Conservation (phyloP, 1,140 invertebrate species). For the Caligus rogercresseyi region DNA sequence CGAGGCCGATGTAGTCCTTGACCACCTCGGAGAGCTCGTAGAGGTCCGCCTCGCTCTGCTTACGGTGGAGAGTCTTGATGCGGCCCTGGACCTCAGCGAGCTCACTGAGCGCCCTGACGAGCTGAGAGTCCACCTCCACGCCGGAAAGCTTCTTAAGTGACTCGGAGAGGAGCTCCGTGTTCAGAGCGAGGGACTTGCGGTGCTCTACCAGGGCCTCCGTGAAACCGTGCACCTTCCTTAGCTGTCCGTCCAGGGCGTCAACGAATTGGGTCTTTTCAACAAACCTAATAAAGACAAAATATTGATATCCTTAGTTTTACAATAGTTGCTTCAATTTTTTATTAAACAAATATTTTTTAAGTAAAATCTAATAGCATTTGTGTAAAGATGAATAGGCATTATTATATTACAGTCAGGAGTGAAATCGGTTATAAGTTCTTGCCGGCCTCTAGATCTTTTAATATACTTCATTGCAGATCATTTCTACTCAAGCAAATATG, state of each 20-base stretch:
- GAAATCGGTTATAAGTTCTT: too few species aligned
- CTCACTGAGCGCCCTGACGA: conserved; percentile 78
- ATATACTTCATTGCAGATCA: too few species aligned
- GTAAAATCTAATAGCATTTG: too few species aligned
- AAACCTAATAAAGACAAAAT: conserved; percentile 62
- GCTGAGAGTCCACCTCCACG: conserved; percentile 80
- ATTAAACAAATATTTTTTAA: too few species aligned
- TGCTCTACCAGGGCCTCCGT: conserved; percentile 71
- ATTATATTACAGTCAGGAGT: too few species aligned
- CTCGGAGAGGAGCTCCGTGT: conserved; percentile 63
- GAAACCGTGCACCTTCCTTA: conserved; percentile 67
- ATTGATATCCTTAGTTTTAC: conserved; percentile 14
- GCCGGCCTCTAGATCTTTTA: too few species aligned
- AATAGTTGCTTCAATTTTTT: too few species aligned
- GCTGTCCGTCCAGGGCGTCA: conserved; percentile 71
- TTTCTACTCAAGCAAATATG: too few species aligned
- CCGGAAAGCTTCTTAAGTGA: conserved; percentile 77
- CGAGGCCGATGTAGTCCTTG: conserved; percentile 83
- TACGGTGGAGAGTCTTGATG: conserved; percentile 31
- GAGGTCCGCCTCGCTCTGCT: conserved; percentile 88
- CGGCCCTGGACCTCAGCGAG: conserved; percentile 80
- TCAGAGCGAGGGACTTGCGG: conserved; percentile 60
- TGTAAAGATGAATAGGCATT: too few species aligned
- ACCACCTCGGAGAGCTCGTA: conserved; percentile 78
- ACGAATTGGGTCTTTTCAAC: conserved; percentile 84